Percentiles rank a stretch among this genome's conserved stretches.
phyloP scores from a whole-genome alignment of 2,888 invertebrate genomes.

The Nemotelus pantherinus region DNA sequence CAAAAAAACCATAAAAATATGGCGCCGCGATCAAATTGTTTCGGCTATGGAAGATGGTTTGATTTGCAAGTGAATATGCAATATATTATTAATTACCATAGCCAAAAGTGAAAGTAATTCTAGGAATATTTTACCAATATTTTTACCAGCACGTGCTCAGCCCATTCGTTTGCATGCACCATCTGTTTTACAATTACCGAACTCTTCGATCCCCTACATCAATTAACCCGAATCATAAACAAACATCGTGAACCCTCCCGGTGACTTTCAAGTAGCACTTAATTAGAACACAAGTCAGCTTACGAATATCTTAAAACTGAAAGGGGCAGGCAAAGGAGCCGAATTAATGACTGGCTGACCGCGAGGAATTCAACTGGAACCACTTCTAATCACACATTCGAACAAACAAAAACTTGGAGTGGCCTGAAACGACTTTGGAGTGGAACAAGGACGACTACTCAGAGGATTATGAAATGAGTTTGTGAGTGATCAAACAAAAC shows the following conservation, averaged over 20 bases:
- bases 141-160: not conserved
- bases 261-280: conserved; percentile 40
- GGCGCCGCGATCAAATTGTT: too few species aligned
- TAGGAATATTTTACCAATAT: not conserved
- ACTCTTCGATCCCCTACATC: not conserved
- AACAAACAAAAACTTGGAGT: conserved; percentile 12
- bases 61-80: not conserved
- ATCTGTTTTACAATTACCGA: not conserved
- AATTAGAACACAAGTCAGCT: conserved; percentile 34
- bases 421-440: conserved; percentile 14
- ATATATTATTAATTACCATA: not conserved
- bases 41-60: not conserved
- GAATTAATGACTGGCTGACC: conserved; percentile 31
- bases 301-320: not conserved
- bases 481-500: conserved; percentile 34
- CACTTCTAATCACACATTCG: conserved; percentile 34
- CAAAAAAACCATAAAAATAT: too few species aligned
- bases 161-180: not conserved
- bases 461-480: conserved; percentile 25
- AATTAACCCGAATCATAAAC: conserved; percentile 34
- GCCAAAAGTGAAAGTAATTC: not conserved
- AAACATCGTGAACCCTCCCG: conserved; percentile 26
- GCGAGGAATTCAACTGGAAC: conserved; percentile 36
- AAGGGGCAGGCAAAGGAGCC: not conserved
- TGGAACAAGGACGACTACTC: conserved; percentile 19